Conservation (phyloP, 2,113 vertebrate genomes). For the Meriones unguiculatus region DNA sequence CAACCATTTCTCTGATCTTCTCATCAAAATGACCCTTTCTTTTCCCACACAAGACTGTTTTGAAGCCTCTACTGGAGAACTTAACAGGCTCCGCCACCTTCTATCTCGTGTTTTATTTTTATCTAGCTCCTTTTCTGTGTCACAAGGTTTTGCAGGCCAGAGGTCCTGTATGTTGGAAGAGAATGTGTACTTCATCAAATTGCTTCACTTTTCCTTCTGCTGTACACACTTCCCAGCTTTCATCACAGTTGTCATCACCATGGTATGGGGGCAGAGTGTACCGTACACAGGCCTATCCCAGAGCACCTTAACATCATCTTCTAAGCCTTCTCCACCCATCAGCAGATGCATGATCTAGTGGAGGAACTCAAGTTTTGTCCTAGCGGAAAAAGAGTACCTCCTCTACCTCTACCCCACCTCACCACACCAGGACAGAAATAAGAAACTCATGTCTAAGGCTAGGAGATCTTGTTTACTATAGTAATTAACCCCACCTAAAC, state of each 20-base stretch:
- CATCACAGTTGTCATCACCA: not conserved
- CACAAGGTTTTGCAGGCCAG: not conserved
- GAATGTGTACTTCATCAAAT: not conserved
- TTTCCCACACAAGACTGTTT: not conserved
- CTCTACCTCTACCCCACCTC: not conserved
- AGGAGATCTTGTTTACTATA: too few species aligned
- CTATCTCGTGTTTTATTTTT: not conserved
- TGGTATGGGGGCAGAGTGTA: not conserved
- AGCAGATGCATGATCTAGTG: not conserved
- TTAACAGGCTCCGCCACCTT: not conserved
- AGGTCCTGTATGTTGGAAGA: not conserved
- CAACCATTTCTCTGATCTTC: slow-evolving; percentile 45
- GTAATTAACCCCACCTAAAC: not conserved
- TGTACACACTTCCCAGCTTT: not conserved
- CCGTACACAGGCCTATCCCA: not conserved
- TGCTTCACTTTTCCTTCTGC: not conserved
- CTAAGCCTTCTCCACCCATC: not conserved
- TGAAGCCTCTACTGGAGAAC: not conserved
- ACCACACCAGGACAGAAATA: not conserved
- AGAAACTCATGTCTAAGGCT: not conserved
- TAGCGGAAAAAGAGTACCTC: not conserved
- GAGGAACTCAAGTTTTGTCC: not conserved
- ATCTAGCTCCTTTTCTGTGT: slow-evolving; percentile 1
- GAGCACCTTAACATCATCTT: not conserved
- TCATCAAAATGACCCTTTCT: slow-evolving; percentile 42